These are phyloP conservation scores for Pipistrellus kuhlii DNA, from an alignment of 2,797 vertebrate genomes.

Conservation along the genomic window DNA sequence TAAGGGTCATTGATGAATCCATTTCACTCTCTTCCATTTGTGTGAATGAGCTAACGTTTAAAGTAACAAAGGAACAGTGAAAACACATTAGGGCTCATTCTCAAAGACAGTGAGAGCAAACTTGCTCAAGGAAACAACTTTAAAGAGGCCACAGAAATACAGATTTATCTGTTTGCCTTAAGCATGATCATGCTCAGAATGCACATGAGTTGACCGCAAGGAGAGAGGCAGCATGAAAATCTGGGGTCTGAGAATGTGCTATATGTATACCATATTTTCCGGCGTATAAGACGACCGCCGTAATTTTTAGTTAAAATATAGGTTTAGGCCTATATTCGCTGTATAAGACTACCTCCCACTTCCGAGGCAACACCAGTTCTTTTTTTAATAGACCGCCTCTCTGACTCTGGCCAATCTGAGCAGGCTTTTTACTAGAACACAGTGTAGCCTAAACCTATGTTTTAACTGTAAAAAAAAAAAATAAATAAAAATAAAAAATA, in stretches of 20 bases:
- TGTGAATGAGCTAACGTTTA: conserved; percentile 30
- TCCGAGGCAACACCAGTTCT: too few relatives aligned
- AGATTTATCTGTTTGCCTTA: not conserved
- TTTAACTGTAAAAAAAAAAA: too few relatives aligned
- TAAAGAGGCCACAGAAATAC: not conserved
- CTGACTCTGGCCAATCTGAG: too few relatives aligned
- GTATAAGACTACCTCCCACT: too few relatives aligned
- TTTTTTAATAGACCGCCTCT: too few relatives aligned
- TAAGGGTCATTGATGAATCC: not conserved
- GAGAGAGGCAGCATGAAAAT: not conserved
- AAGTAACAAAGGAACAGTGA: not conserved
- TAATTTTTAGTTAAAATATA: too few relatives aligned
- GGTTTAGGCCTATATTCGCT: too few relatives aligned
- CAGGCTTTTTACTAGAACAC: too few relatives aligned
- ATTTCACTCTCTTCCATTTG: not conserved
- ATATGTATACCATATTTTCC: too few relatives aligned
- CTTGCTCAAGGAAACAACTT: not conserved
- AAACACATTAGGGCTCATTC: not conserved
- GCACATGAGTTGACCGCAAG: not conserved
- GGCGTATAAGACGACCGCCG: too few relatives aligned
- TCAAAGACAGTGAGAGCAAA: not conserved
- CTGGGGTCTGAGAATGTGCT: not conserved
- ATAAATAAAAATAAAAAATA: too few relatives aligned
- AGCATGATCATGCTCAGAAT: not conserved
- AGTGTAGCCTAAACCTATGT: too few relatives aligned